Conservation (phyloP, 2,888 invertebrate genomes). For the Phania funesta region DNA sequence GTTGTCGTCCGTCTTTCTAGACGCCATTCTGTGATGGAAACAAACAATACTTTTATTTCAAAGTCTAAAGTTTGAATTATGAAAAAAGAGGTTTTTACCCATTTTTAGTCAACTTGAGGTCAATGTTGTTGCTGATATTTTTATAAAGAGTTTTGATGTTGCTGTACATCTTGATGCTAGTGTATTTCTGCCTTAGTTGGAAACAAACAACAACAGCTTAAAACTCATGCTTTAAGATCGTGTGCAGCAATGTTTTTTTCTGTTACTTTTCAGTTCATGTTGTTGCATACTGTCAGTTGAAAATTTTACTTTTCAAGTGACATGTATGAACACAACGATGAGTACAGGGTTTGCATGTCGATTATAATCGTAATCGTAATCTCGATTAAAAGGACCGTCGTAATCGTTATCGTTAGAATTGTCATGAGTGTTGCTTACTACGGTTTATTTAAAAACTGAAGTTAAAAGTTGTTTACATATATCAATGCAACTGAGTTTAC, state of each 20-base stretch:
- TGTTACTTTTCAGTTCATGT: slow-evolving; percentile 26
- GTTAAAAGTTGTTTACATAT: no score
- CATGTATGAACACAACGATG: slow-evolving; percentile 48
- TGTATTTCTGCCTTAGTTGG: slow-evolving; percentile 26
- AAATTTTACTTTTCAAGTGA: slow-evolving; percentile 29
- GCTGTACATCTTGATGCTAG: slow-evolving; percentile 29
- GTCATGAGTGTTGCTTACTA: no score
- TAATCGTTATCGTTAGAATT: no score
- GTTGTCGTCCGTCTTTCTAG: slow-evolving; percentile 37
- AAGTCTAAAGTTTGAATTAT: slow-evolving; percentile 69
- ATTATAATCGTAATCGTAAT: no score
- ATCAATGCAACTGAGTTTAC: no score
- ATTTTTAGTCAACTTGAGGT: slow-evolving; percentile 77
- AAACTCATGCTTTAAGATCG: slow-evolving; percentile 53
- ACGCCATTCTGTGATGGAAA: slow-evolving; percentile 35
- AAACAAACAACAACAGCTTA: slow-evolving; percentile 5
- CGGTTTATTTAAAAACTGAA: no score
- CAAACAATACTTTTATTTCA: slow-evolving; percentile 36
- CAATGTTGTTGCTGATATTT: slow-evolving; percentile 72
- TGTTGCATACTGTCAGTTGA: slow-evolving; percentile 28
- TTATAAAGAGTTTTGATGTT: slow-evolving; percentile 44
- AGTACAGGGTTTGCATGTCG: no score
- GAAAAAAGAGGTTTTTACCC: slow-evolving; percentile 77
- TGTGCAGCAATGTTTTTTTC: slow-evolving; percentile 47
- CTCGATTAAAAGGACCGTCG: no score